Evolutionary conservation across 2,113 vertebrate genomes (phyloP).

Genomic region (Eleginops maclovinus): DNA sequence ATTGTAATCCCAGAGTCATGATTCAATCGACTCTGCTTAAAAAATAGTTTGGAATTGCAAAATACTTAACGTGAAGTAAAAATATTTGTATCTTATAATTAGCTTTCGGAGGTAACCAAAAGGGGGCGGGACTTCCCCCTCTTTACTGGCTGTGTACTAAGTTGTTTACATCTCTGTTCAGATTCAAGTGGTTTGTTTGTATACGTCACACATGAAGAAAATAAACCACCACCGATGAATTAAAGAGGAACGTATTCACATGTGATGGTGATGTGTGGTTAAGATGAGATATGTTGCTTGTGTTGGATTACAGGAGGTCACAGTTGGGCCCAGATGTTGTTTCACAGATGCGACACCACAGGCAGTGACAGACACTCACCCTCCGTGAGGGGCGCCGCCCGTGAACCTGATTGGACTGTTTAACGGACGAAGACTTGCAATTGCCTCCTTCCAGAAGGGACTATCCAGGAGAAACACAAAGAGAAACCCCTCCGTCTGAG

Average conservation of each 20-base stretch:
- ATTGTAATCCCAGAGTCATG: too few species aligned
- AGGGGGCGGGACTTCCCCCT: too few species aligned
- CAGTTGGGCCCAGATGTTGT: too few species aligned
- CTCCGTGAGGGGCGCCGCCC: slow-evolving; percentile 75
- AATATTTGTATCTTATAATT: too few species aligned
- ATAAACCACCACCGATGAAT: slow-evolving; percentile 1
- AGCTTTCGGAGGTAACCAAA: too few species aligned
- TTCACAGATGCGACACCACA: slow-evolving; percentile 58
- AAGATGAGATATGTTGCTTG: not conserved
- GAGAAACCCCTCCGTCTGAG: slow-evolving; percentile 55
- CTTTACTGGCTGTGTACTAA: too few species aligned
- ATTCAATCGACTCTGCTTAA: too few species aligned
- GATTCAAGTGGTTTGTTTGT: not conserved
- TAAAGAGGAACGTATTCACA: not conserved
- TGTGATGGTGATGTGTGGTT: not conserved
- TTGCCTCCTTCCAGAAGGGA: slow-evolving; percentile 81
- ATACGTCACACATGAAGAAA: not conserved
- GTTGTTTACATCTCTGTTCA: too few species aligned
- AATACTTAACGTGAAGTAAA: too few species aligned
- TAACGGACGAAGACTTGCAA: slow-evolving; percentile 80
- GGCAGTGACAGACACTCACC: slow-evolving; percentile 79
- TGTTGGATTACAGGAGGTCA: slow-evolving; percentile 24
- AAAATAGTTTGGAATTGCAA: too few species aligned
- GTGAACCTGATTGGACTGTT: slow-evolving; percentile 84
- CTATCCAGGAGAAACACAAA: slow-evolving; percentile 74